These are phyloP conservation scores for Helicolenus hilgendorfi DNA, from an alignment of 2,797 vertebrate genomes.

Conservation along the genomic window DNA sequence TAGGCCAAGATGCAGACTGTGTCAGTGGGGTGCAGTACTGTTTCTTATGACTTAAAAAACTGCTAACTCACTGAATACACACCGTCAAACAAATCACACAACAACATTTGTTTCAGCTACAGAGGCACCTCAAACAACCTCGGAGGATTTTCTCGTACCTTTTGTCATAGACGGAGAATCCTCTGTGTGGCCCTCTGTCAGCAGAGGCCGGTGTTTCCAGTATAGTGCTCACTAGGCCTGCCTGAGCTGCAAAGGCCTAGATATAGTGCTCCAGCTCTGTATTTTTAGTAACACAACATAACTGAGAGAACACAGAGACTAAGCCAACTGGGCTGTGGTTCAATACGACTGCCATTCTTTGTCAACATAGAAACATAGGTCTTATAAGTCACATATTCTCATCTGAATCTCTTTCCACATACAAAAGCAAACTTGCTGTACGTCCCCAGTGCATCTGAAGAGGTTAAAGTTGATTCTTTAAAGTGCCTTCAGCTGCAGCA, in stretches of 20 bases:
- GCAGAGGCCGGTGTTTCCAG: conserved; percentile 62
- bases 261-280: conserved; percentile 69
- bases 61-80: conserved; percentile 21
- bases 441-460: conserved; percentile 4
- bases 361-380: conserved; percentile 31
- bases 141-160: conserved; percentile 1
- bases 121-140: background rate
- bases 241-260: conserved; percentile 52
- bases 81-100: conserved; percentile 17
- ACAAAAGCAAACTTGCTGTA: background rate
- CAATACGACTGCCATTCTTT: conserved; percentile 19
- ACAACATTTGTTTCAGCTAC: conserved; percentile 18
- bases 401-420: background rate
- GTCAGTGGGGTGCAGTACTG: conserved; percentile 59
- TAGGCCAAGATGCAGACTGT: conserved; percentile 59
- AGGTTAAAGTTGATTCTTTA: conserved; percentile 47
- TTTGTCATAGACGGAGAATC: conserved; percentile 29
- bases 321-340: conserved; percentile 46
- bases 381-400: background rate
- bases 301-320: conserved; percentile 55
- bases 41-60: conserved; percentile 27
- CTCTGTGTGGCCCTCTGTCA: conserved; percentile 56
- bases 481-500: conserved; percentile 35
- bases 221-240: conserved; percentile 38
- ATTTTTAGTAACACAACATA: conserved; percentile 83